These are phyloP conservation scores for Brachypteracias leptosomus DNA, from an alignment of 2,113 vertebrate species.

Conservation along the genomic window DNA sequence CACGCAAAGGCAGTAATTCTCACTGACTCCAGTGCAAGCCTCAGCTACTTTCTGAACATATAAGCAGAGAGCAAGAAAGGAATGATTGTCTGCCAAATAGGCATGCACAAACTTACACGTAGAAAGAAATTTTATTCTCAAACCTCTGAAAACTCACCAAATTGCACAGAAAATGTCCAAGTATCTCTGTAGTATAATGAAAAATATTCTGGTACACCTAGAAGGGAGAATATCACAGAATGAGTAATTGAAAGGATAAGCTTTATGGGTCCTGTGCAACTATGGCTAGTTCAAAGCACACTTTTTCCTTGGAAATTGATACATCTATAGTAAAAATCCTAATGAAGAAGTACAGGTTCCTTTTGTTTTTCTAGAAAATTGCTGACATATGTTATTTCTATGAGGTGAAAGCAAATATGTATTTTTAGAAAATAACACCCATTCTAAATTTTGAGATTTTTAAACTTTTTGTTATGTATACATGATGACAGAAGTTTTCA, in stretches of 20 bases:
- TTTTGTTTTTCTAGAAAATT: neutral
- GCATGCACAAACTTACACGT: neutral
- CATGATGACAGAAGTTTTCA: neutral
- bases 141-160: neutral
- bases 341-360: neutral
- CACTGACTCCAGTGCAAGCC: accelerated
- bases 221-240: neutral
- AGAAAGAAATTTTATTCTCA: neutral
- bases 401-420: neutral
- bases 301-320: neutral
- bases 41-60: neutral
- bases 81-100: neutral
- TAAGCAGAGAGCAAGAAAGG: neutral
- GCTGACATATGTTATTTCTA: neutral
- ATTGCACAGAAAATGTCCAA: neutral
- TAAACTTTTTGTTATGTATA: neutral
- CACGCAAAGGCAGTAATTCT: neutral
- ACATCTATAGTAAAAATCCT: neutral
- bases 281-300: neutral
- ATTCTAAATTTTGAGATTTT: neutral
- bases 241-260: neutral
- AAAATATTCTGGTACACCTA: neutral
- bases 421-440: neutral
- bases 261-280: neutral
- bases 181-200: neutral